Evolutionary conservation across 2,113 vertebrate genomes (phyloP).

Genomic region (Sphyrna mokarran): DNA sequence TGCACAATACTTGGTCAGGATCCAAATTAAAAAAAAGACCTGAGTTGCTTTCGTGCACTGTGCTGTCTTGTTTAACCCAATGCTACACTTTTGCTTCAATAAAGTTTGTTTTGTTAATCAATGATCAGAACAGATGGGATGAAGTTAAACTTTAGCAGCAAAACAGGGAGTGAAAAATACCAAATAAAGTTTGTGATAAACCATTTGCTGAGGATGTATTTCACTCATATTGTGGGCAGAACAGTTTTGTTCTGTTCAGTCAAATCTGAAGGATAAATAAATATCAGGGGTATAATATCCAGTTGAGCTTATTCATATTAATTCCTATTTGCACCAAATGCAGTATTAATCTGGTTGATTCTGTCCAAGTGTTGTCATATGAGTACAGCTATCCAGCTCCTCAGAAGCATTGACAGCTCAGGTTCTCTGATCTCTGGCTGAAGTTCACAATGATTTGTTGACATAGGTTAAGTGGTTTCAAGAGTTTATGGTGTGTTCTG

Average conservation of each 20-base stretch:
- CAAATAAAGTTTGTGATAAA: neutral
- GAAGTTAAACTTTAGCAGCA: neutral
- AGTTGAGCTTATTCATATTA: neutral
- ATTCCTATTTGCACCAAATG: neutral
- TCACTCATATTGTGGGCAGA: neutral
- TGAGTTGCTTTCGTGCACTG: neutral
- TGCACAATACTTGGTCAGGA: neutral
- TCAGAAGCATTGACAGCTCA: too few species aligned
- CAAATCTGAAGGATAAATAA: neutral
- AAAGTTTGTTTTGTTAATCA: neutral
- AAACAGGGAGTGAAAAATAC: neutral
- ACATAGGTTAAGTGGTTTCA: too few species aligned
- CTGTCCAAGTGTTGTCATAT: neutral
- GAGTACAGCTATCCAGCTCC: too few species aligned
- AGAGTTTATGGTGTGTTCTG: too few species aligned
- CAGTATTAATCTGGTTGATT: neutral
- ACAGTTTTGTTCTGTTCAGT: neutral
- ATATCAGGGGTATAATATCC: neutral
- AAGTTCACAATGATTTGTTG: too few species aligned
- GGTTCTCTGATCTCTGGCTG: too few species aligned
- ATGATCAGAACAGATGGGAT: neutral
- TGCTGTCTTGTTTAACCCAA: neutral
- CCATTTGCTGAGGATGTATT: neutral
- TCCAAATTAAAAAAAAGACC: neutral
- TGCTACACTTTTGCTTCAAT: neutral